Conservation (phyloP, 2,797 vertebrate genomes). For the Squalus acanthias region DNA sequence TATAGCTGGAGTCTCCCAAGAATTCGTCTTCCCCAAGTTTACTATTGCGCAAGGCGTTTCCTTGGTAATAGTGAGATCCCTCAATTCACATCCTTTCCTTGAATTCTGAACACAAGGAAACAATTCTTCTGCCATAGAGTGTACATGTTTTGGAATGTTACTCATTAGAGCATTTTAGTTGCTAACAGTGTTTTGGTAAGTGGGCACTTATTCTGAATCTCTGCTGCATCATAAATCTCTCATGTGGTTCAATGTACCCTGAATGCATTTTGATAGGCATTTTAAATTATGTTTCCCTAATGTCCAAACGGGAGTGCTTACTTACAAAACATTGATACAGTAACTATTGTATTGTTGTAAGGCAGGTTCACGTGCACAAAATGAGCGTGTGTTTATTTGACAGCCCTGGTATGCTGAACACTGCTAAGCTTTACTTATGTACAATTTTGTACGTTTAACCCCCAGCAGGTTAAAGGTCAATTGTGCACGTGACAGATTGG, state of each 20-base stretch:
- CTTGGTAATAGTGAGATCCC: neutral
- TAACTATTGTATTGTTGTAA: neutral
- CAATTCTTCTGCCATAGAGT: constrained; percentile 60
- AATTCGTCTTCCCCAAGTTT: neutral
- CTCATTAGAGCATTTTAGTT: constrained; percentile 61
- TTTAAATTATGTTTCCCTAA: constrained; percentile 26
- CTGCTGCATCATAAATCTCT: constrained; percentile 67
- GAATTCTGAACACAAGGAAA: constrained; percentile 62
- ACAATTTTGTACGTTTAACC: neutral
- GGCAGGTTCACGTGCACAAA: neutral
- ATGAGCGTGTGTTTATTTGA: neutral
- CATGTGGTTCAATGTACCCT: neutral
- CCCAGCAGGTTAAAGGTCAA: neutral
- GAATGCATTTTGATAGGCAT: neutral
- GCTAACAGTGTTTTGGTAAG: constrained; percentile 44
- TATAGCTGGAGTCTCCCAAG: neutral
- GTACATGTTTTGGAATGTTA: constrained; percentile 64
- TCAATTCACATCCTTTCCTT: constrained; percentile 51
- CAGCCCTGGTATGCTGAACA: neutral
- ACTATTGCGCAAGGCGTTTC: neutral
- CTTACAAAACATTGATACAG: neutral
- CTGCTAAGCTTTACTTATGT: neutral
- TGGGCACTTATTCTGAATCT: constrained; percentile 64
- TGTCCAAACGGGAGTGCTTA: neutral
- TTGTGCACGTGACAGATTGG: neutral